Conservation (phyloP, 2,888 invertebrate species). For the Cosmorhoe ocellata region DNA sequence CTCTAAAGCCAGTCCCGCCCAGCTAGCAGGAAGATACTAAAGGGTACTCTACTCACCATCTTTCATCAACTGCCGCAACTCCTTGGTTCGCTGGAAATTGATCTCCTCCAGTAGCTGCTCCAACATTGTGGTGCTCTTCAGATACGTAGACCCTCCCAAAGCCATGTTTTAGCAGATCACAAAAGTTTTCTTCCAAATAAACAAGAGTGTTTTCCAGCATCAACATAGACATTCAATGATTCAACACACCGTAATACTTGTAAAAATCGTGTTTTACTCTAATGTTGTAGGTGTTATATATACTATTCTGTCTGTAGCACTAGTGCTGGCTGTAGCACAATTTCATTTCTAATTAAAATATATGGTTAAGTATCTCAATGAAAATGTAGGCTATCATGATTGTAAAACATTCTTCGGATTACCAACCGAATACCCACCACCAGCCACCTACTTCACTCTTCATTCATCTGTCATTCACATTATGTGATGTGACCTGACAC, state of each 20-base stretch:
- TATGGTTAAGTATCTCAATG: too few relatives aligned
- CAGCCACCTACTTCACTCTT: too few relatives aligned
- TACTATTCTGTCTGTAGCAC: too few relatives aligned
- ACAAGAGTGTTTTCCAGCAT: conserved; percentile 27
- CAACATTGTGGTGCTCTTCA: conserved; percentile 85
- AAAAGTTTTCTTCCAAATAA: conserved; percentile 14
- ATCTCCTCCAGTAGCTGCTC: conserved; percentile 95
- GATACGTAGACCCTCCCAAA: conserved; percentile 64
- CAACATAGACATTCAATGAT: conserved; percentile 32
- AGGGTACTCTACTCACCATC: conserved; percentile 86
- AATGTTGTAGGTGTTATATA: too few relatives aligned
- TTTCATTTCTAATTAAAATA: too few relatives aligned
- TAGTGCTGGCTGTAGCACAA: conserved; percentile 15
- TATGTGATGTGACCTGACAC: too few relatives aligned
- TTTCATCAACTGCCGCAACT: conserved; percentile 93
- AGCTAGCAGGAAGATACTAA: conserved; percentile 10
- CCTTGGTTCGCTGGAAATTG: conserved; percentile 95
- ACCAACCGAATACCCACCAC: too few relatives aligned
- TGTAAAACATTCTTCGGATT: too few relatives aligned
- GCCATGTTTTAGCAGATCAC: conserved; percentile 49
- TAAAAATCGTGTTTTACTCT: conserved; percentile 20
- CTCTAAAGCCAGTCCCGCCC: too few relatives aligned
- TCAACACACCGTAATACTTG: too few relatives aligned
- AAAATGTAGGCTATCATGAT: too few relatives aligned
- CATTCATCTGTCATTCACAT: too few relatives aligned